Percentiles rank a stretch among this genome's conserved stretches.
Evolutionary conservation across 2,113 vertebrate species (phyloP).

Genomic region (Willisornis vidua): DNA sequence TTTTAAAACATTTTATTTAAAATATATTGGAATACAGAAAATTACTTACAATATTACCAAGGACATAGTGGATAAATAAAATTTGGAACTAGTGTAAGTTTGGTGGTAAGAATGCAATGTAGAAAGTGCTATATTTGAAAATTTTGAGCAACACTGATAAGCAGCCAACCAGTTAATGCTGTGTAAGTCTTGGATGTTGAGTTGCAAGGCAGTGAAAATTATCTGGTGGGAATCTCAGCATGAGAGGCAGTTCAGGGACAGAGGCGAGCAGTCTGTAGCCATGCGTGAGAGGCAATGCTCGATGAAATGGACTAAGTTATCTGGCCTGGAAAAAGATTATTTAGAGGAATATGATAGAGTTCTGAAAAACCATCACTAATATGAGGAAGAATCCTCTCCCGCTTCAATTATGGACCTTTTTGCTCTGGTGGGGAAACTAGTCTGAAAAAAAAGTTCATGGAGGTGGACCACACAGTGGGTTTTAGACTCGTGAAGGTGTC

Average conservation of each 20-base stretch:
- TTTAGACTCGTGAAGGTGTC: background rate
- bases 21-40: background rate
- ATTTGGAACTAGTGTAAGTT: background rate
- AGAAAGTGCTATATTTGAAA: background rate
- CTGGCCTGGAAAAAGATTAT: background rate
- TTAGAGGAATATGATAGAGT: background rate
- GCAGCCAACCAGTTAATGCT: background rate
- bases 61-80: background rate
- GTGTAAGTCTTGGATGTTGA: background rate
- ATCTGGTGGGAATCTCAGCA: background rate
- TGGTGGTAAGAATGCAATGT: background rate
- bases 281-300: background rate
- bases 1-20: background rate
- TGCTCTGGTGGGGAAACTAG: background rate
- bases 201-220: background rate
- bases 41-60: background rate
- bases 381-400: background rate
- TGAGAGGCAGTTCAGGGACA: background rate
- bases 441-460: background rate
- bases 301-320: background rate
- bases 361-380: background rate
- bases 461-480: background rate
- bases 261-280: fast-evolving
- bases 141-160: background rate
- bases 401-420: background rate